These are phyloP conservation scores for Thalpophila matura DNA, from an alignment of 2,888 invertebrate genomes.

Conservation along the genomic window DNA sequence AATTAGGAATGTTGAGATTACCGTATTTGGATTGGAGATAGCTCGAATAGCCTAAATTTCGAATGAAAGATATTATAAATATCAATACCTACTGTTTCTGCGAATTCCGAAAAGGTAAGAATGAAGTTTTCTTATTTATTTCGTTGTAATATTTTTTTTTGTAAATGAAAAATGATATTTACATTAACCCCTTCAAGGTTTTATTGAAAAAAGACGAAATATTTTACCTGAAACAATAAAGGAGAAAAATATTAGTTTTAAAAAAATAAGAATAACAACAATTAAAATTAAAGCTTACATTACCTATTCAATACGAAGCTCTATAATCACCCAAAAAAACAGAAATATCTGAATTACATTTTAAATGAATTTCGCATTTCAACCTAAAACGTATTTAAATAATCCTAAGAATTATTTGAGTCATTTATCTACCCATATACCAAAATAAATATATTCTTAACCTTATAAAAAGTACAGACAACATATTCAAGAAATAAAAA, in stretches of 20 bases:
- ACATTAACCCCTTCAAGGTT: neutral
- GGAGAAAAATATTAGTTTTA: neutral
- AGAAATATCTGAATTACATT: too few relatives aligned
- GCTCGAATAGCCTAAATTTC: neutral
- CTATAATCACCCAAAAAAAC: neutral
- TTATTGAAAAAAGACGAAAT: neutral
- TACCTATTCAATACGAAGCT: too few relatives aligned
- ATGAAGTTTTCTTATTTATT: neutral
- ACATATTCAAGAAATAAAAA: conserved; percentile 30
- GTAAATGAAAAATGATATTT: too few relatives aligned
- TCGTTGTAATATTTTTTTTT: neutral
- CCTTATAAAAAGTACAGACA: conserved; percentile 16
- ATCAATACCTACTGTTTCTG: neutral
- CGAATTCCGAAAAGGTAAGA: neutral
- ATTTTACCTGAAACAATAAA: conserved; percentile 50
- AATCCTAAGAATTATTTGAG: conserved; percentile 14
- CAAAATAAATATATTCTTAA: conserved; percentile 1
- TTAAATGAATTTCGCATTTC: too few relatives aligned
- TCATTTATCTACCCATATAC: conserved; percentile 22
- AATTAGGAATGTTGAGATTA: conserved; percentile 61
- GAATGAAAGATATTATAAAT: neutral
- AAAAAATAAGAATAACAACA: neutral
- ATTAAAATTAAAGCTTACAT: neutral
- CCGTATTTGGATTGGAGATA: neutral
- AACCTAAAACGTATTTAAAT: neutral